These are phyloP conservation scores for Cryptocheilus praepositus DNA, from an alignment of 2,888 invertebrate species.

Conservation along the genomic window DNA sequence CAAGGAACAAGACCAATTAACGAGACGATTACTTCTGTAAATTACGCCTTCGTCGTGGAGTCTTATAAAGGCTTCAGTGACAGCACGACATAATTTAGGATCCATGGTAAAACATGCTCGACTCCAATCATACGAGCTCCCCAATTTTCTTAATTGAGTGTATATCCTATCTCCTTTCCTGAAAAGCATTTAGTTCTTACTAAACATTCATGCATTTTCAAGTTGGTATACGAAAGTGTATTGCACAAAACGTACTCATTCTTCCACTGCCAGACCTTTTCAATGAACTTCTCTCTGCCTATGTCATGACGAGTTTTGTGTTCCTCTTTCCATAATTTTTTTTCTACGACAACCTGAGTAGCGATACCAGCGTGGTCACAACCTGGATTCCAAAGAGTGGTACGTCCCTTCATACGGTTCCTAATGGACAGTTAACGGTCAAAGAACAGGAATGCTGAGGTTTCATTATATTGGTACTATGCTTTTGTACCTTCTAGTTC, in stretches of 20 bases:
- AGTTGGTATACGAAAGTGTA: constrained; percentile 7
- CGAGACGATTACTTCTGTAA: constrained; percentile 94
- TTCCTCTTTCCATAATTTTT: constrained; percentile 92
- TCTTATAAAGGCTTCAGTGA: constrained; percentile 94
- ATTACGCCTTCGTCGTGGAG: constrained; percentile 92
- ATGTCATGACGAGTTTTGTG: constrained; percentile 92
- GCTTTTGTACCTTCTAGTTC: neutral
- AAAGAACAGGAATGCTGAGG: neutral
- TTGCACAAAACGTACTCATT: constrained; percentile 79
- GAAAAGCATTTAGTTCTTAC: constrained; percentile 45
- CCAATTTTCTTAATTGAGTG: constrained; percentile 90
- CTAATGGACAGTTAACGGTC: constrained; percentile 69
- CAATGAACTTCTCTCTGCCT: constrained; percentile 95
- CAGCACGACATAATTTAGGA: constrained; percentile 88
- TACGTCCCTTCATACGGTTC: constrained; percentile 95
- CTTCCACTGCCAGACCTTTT: constrained; percentile 97
- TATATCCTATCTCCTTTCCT: constrained; percentile 85
- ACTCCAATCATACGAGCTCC: constrained; percentile 96
- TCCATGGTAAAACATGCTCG: constrained; percentile 98
- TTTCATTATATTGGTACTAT: neutral
- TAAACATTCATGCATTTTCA: constrained; percentile 9
- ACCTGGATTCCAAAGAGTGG: constrained; percentile 97
- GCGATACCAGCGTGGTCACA: constrained; percentile 99
- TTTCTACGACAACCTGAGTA: constrained; percentile 99
- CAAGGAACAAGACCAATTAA: constrained; percentile 98